Percentiles rank a stretch among this genome's conserved stretches.
Evolutionary conservation across 2,888 invertebrate species (phyloP).

Genomic region (Spialia ferax): DNA sequence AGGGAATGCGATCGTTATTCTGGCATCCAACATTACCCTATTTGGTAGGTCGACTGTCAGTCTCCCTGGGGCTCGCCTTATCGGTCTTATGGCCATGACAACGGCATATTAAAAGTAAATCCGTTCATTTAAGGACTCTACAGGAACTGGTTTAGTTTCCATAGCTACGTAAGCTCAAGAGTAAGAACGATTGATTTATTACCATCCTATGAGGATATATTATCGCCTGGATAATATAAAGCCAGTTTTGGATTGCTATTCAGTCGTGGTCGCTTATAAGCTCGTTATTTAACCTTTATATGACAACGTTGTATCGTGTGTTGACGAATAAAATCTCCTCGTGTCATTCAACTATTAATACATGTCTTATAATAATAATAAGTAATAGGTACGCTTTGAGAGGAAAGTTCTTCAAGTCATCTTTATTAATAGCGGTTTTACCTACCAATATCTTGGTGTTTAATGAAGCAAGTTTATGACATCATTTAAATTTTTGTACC

Average conservation of each 20-base stretch:
- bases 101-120: conserved; percentile 33
- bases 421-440: neutral
- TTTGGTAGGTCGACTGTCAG: conserved; percentile 53
- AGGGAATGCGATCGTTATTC: conserved; percentile 59
- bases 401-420: conserved; percentile 1
- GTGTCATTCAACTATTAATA: neutral
- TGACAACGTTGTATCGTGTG: neutral
- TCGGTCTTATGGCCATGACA: conserved; percentile 44
- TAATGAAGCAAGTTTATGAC: neutral
- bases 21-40: conserved; percentile 55
- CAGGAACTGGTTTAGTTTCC: conserved; percentile 31
- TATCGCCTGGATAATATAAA: neutral
- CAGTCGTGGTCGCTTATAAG: too few species aligned
- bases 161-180: conserved; percentile 20
- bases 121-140: conserved; percentile 33
- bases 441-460: neutral
- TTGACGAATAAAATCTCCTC: neutral
- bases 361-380: neutral
- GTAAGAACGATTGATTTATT: conserved; percentile 21
- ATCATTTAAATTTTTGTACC: conserved; percentile 2
- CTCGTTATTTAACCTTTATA: neutral
- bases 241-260: neutral
- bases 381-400: neutral
- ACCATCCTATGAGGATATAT: neutral
- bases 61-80: conserved; percentile 51